These are phyloP conservation scores for Pitta sordida DNA, from an alignment of 2,113 vertebrate species.

Conservation along the genomic window DNA sequence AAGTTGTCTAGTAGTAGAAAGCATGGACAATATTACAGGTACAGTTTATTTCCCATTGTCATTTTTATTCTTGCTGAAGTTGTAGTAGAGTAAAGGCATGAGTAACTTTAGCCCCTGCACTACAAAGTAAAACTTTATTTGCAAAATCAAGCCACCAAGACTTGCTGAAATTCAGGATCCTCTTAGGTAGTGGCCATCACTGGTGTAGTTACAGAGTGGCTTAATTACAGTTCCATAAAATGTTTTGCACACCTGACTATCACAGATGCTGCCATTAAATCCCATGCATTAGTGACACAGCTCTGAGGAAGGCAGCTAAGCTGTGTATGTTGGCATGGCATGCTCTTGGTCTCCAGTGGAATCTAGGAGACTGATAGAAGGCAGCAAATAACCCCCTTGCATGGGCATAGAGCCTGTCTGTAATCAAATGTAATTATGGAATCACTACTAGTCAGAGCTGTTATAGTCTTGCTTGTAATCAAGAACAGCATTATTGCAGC, in stretches of 20 bases:
- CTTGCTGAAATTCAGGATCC: background rate
- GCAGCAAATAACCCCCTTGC: constrained; percentile 17
- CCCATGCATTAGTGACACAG: background rate
- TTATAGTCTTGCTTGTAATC: constrained; percentile 3
- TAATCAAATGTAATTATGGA: constrained; percentile 40
- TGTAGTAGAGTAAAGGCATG: background rate
- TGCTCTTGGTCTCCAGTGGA: background rate
- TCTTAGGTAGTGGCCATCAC: background rate
- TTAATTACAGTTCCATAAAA: background rate
- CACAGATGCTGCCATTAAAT: background rate
- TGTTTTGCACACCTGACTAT: rapidly evolving
- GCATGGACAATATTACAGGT: background rate
- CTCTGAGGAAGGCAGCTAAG: constrained; percentile 5
- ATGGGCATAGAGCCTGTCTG: background rate
- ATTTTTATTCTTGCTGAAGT: background rate
- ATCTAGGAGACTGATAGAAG: background rate
- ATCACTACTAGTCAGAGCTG: constrained; percentile 17
- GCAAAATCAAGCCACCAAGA: background rate
- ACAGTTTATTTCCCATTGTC: background rate
- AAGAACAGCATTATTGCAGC: constrained; percentile 22
- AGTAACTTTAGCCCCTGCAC: background rate
- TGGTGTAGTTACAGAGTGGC: background rate
- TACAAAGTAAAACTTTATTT: background rate
- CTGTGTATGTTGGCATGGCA: rapidly evolving
- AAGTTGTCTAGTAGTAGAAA: background rate